Evolutionary conservation across 2,888 invertebrate species (phyloP).

Genomic region (Cheiracanthium punctorium): DNA sequence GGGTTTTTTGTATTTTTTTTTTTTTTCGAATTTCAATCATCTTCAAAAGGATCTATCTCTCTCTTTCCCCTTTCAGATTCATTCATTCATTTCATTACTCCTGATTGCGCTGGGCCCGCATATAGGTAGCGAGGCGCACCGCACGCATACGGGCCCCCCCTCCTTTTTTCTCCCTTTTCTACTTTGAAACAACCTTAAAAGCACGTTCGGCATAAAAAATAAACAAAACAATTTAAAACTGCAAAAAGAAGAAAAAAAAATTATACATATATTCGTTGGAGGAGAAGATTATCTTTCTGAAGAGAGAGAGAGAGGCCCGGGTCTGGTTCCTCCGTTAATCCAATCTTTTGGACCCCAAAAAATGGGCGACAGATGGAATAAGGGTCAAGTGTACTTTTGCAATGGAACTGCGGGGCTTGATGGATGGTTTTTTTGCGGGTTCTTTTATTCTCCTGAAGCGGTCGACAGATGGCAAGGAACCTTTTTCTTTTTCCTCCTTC

Average conservation of each 20-base stretch:
- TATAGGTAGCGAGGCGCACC: background rate
- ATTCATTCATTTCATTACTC: background rate
- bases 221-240: slow-evolving; percentile 1
- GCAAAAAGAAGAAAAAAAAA: slow-evolving; percentile 1
- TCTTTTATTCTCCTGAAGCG: background rate
- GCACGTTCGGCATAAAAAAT: slow-evolving; percentile 6
- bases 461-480: slow-evolving; percentile 34
- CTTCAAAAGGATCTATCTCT: background rate
- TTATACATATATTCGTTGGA: no score
- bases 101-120: background rate
- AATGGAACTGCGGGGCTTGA: slow-evolving; percentile 10
- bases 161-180: no score
- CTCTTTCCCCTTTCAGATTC: background rate
- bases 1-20: no score
- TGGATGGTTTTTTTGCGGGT: slow-evolving; percentile 3
- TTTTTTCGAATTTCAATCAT: background rate
- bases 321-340: slow-evolving; percentile 22
- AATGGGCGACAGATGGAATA: slow-evolving; percentile 45
- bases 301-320: background rate
- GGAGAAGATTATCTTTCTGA: background rate
- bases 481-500: background rate
- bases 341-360: slow-evolving; percentile 33
- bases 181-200: slow-evolving; percentile 11
- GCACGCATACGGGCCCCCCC: background rate
- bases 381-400: slow-evolving; percentile 48